These are phyloP conservation scores for Meriones psammophilus DNA, from an alignment of 2,797 vertebrate genomes.

Conservation along the genomic window DNA sequence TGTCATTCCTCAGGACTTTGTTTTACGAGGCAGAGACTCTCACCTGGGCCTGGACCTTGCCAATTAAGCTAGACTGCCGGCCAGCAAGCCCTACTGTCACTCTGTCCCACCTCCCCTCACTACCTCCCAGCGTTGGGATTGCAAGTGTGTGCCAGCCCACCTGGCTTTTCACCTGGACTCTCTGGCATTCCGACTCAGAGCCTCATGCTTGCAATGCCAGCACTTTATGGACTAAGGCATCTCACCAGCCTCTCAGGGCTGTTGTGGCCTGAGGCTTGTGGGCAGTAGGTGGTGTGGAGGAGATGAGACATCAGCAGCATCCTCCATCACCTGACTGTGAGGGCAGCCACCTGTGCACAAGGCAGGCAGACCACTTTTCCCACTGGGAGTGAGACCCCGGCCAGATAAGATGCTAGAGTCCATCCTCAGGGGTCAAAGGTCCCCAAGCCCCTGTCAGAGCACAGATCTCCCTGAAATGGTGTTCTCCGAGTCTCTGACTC, in stretches of 20 bases:
- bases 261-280: neutral
- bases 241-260: neutral
- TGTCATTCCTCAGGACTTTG: neutral
- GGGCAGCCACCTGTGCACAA: neutral
- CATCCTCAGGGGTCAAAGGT: neutral
- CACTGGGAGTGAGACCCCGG: neutral
- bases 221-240: neutral
- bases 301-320: neutral
- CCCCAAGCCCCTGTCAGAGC: neutral
- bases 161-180: neutral
- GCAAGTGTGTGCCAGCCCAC: neutral
- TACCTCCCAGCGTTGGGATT: too few species aligned
- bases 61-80: neutral
- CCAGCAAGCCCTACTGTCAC: neutral
- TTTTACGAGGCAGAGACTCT: neutral
- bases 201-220: neutral
- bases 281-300: neutral
- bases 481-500: neutral
- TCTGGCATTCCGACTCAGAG: neutral
- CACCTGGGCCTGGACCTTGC: neutral
- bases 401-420: neutral
- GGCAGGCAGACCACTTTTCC: neutral
- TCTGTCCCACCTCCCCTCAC: neutral
- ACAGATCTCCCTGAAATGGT: neutral
- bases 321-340: neutral